phyloP scores from a whole-genome alignment of 1,140 invertebrate genomes.

The Euschistus heros region DNA sequence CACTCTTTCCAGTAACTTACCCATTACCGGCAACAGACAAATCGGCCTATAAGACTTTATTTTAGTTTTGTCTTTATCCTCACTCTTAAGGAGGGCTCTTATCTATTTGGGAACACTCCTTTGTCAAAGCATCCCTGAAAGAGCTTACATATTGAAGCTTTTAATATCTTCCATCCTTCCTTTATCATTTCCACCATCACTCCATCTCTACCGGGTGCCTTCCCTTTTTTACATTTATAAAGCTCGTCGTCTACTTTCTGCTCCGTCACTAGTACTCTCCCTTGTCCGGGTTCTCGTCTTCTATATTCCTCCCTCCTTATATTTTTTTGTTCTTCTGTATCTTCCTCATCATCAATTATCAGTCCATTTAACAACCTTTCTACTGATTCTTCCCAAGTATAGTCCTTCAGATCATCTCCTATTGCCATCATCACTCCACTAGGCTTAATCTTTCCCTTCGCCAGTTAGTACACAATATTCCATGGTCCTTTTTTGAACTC shows the following conservation, averaged over 20 bases:
- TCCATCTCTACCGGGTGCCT: neutral
- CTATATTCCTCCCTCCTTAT: too few species aligned
- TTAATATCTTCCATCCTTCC: neutral
- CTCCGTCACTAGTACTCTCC: neutral
- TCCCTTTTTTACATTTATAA: neutral
- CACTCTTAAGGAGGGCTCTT: neutral
- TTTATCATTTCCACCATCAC: neutral
- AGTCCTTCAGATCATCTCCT: neutral
- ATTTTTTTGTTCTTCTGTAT: neutral
- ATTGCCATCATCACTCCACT: neutral
- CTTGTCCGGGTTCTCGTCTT: too few species aligned
- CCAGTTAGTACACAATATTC: neutral
- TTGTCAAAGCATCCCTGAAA: neutral
- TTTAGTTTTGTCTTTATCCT: neutral
- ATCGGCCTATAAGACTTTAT: neutral
- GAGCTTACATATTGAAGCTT: neutral
- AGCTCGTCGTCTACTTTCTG: neutral
- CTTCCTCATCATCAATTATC: neutral
- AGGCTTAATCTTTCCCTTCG: neutral
- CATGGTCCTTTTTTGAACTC: neutral
- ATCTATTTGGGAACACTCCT: neutral
- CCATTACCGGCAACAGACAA: neutral
- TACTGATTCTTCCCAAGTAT: neutral
- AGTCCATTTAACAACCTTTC: neutral
- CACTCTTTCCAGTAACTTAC: neutral